Evolutionary conservation across 30 jellyfish, hydroid and myxozoan genomes (phyloP).

Genomic region (Haliclystus octoradiatus): DNA sequence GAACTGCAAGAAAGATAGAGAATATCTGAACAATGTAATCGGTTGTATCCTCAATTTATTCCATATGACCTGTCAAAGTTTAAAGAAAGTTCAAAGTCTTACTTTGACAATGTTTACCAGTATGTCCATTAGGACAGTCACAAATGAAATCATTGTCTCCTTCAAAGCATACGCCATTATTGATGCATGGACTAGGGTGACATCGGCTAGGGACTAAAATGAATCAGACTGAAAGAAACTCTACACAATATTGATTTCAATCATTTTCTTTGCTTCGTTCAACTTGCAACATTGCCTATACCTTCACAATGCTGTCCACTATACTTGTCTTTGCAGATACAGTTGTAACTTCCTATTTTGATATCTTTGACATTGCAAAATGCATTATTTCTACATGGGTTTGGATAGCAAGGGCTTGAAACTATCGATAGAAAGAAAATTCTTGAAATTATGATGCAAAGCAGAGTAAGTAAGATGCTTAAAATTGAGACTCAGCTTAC

Average conservation of each 20-base stretch:
- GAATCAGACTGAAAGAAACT: no score
- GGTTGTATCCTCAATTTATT: no score
- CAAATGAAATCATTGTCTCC: conserved; percentile 72
- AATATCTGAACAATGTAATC: no score
- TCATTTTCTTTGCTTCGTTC: no score
- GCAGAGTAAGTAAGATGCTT: no score
- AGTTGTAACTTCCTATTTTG: conserved; percentile 10
- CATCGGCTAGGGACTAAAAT: conserved; percentile 54
- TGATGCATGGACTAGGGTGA: conserved; percentile 81
- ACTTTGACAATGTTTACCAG: conserved; percentile 79
- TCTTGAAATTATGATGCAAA: no score
- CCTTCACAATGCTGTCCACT: conserved; percentile 50
- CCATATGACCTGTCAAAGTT: no score
- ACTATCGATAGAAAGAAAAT: conserved; percentile 20
- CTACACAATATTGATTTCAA: no score
- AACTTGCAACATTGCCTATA: background rate
- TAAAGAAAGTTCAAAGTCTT: no score
- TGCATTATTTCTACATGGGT: conserved; percentile 68
- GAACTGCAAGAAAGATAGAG: conserved; percentile 16
- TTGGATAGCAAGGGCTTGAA: conserved; percentile 53
- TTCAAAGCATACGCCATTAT: conserved; percentile 76
- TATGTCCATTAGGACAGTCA: conserved; percentile 67
- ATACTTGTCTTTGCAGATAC: conserved; percentile 35
- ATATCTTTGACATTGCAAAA: conserved; percentile 34
- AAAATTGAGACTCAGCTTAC: no score